Evolutionary conservation across 23 tunicate genomes (phyloP).

Genomic region (Styela plicata): DNA sequence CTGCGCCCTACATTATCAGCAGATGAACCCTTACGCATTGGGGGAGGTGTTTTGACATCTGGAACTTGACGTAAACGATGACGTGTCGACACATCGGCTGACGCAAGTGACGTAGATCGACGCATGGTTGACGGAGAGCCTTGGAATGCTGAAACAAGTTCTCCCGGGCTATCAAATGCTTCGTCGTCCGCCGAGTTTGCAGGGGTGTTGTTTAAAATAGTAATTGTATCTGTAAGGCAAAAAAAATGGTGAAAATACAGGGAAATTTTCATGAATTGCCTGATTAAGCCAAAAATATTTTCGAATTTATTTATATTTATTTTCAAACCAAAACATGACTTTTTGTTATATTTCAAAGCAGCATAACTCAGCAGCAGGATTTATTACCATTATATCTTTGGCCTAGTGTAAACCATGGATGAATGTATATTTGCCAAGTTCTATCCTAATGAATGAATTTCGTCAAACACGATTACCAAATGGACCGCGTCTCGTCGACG

Average conservation of each 20-base stretch:
- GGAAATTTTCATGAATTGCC: not conserved
- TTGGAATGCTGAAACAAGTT: not conserved
- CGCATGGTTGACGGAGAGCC: slow-evolving; percentile 28
- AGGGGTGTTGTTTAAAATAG: not conserved
- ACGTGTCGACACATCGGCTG: slow-evolving; percentile 37
- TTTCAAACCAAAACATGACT: no score
- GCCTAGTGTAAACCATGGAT: no score
- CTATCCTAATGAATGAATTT: no score
- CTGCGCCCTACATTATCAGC: slow-evolving; percentile 9
- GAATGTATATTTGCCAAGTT: no score
- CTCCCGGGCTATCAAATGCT: slow-evolving; percentile 40
- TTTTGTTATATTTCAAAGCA: no score
- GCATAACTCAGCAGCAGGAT: no score
- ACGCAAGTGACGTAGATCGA: slow-evolving; percentile 54
- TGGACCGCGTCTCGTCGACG: no score
- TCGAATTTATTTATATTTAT: not conserved
- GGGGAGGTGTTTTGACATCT: slow-evolving; percentile 51
- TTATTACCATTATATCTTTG: no score
- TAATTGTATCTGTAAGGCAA: slow-evolving; percentile 4
- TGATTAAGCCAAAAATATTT: not conserved
- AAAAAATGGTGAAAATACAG: not conserved
- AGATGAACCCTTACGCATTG: slow-evolving; percentile 29
- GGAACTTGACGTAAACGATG: not conserved
- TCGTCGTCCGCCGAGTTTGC: slow-evolving; percentile 44
- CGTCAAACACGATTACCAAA: no score